Evolutionary conservation across 2,113 vertebrate genomes (phyloP).

Genomic region (Romanogobio albipinnatus): DNA sequence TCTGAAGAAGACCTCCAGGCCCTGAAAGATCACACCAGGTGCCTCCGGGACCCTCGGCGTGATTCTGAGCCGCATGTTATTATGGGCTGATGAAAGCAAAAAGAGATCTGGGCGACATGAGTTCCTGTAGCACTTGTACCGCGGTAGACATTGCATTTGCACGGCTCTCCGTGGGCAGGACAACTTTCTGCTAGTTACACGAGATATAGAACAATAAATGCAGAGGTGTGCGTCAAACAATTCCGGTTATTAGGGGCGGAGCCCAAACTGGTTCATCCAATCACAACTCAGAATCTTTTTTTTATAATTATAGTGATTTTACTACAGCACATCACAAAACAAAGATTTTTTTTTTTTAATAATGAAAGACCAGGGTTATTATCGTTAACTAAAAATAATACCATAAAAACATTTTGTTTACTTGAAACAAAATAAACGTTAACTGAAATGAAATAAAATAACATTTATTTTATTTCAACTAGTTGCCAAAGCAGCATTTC

Average conservation of each 20-base stretch:
- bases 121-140: neutral
- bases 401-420: neutral
- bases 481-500: too few species aligned
- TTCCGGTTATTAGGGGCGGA: neutral
- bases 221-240: neutral
- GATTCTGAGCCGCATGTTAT: constrained; percentile 46
- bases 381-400: too few species aligned
- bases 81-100: constrained; percentile 43
- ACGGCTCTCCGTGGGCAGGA: neutral
- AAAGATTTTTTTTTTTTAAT: neutral
- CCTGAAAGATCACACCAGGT: constrained; percentile 79
- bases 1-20: constrained; percentile 85
- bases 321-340: neutral
- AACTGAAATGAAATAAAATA: neutral
- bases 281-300: neutral
- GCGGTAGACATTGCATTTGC: neutral
- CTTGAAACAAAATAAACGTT: neutral
- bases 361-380: neutral
- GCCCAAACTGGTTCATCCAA: neutral
- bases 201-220: neutral
- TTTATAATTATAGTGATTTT: neutral
- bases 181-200: neutral
- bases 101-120: constrained; percentile 21
- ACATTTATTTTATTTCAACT: neutral
- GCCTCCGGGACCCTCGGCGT: constrained; percentile 71